A percentile compares a stretch with the other conserved stretches of the same genome.
Evolutionary conservation across 2,888 invertebrate genomes (phyloP).

Genomic region (Abrostola triplasia): DNA sequence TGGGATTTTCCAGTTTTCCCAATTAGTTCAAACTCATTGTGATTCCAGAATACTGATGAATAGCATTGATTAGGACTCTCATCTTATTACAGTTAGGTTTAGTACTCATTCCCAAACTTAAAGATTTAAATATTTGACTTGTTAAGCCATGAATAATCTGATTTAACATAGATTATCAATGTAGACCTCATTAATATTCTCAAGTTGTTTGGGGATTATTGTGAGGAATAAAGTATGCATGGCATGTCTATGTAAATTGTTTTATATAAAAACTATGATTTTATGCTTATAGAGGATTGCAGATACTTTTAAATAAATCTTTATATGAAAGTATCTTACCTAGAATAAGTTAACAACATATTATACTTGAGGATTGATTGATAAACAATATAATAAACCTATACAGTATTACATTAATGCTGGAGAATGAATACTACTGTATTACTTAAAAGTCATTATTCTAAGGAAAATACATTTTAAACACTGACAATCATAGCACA

Average conservation of each 20-base stretch:
- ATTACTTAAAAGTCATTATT: no score
- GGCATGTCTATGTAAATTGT: slow-evolving; percentile 45
- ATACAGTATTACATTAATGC: no score
- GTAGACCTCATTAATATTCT: slow-evolving; percentile 43
- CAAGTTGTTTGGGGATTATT: slow-evolving; percentile 33
- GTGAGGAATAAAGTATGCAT: slow-evolving; percentile 35
- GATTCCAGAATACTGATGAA: no score
- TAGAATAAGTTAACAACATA: no score
- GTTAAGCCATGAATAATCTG: not conserved
- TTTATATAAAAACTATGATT: slow-evolving; percentile 19
- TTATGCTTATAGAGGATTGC: slow-evolving; percentile 4
- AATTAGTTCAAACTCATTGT: slow-evolving; percentile 21
- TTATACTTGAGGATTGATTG: no score
- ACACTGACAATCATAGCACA: no score
- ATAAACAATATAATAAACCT: no score
- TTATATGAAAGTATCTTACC: no score
- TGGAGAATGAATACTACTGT: no score
- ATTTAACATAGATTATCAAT: slow-evolving; percentile 1
- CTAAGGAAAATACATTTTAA: no score
- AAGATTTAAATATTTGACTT: not conserved
- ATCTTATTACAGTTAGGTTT: slow-evolving; percentile 4
- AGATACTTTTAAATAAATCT: not conserved
- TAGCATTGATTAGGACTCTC: no score
- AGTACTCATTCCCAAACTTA: not conserved
- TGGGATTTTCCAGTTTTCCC: not conserved